Conservation (phyloP, 2,113 vertebrate species). For the Ciconia maguari region DNA sequence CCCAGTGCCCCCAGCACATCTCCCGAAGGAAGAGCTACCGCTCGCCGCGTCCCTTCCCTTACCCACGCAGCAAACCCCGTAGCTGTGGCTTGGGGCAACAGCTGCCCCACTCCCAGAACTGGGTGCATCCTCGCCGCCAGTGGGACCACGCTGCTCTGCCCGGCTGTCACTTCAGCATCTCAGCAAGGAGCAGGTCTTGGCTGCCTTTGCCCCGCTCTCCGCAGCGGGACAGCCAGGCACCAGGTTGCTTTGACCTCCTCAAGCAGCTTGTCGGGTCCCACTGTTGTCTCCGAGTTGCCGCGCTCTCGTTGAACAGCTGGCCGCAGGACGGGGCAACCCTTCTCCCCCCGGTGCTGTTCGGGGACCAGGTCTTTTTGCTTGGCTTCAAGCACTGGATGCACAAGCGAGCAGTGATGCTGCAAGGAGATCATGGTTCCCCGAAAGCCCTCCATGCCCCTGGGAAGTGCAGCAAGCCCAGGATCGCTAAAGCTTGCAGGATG, state of each 20-base stretch:
- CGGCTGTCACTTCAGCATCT: not conserved
- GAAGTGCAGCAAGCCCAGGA: not conserved
- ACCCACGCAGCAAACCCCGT: not conserved
- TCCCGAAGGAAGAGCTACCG: not conserved
- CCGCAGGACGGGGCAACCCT: rapidly evolving
- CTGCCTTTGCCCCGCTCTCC: not conserved
- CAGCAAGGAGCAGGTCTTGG: not conserved
- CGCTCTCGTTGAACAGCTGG: rapidly evolving
- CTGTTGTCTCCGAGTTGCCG: not conserved
- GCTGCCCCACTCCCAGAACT: not conserved
- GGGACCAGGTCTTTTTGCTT: not conserved
- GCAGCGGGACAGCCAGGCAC: not conserved
- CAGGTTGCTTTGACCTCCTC: rapidly evolving
- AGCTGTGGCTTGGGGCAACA: not conserved
- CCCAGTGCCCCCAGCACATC: not conserved
- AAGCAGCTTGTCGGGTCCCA: rapidly evolving
- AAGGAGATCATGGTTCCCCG: not conserved
- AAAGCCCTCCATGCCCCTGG: not conserved
- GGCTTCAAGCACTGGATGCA: not conserved
- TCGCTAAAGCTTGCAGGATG: not conserved
- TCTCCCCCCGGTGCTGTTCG: not conserved
- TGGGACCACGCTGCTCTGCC: not conserved
- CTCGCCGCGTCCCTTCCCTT: not conserved
- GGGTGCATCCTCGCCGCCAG: rapidly evolving
- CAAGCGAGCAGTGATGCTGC: not conserved